A percentile compares a stretch with the other conserved stretches of the same genome.
These are phyloP conservation scores for Sylvicola cinctus DNA, from an alignment of 2,888 invertebrate species.

Conservation along the genomic window DNA sequence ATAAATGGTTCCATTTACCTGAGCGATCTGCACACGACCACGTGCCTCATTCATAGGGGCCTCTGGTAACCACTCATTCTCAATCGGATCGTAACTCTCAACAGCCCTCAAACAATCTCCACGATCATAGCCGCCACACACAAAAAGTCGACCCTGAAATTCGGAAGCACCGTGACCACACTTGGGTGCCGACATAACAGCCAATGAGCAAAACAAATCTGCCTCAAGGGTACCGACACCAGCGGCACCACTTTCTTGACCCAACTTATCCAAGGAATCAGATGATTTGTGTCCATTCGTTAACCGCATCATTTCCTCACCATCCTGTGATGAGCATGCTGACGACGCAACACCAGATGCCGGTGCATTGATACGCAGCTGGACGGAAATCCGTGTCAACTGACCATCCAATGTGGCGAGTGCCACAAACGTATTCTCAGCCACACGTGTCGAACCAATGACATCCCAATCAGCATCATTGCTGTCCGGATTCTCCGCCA, in stretches of 20 bases:
- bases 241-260: neutral
- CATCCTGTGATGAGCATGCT: constrained; percentile 5
- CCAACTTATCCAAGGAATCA: constrained; percentile 5
- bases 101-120: constrained; percentile 59
- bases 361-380: constrained; percentile 29
- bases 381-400: constrained; percentile 37
- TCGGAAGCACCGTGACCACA: constrained; percentile 59
- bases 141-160: constrained; percentile 46
- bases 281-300: constrained; percentile 9
- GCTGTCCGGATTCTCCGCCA: constrained; percentile 6
- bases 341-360: constrained; percentile 21
- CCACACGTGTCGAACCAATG: constrained; percentile 33
- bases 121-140: constrained; percentile 69
- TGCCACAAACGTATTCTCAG: constrained; percentile 39
- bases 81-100: constrained; percentile 49
- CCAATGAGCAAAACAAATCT: constrained; percentile 33
- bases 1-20: constrained; percentile 44
- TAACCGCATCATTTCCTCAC: constrained; percentile 2
- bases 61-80: constrained; percentile 46
- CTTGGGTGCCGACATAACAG: constrained; percentile 42
- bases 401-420: constrained; percentile 39
- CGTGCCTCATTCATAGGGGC: constrained; percentile 53
- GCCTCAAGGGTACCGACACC: constrained; percentile 19
- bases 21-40: constrained; percentile 59
- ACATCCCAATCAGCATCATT: constrained; percentile 37